Conservation (phyloP, 2,888 invertebrate species). For the Alentia gelatinosa region DNA sequence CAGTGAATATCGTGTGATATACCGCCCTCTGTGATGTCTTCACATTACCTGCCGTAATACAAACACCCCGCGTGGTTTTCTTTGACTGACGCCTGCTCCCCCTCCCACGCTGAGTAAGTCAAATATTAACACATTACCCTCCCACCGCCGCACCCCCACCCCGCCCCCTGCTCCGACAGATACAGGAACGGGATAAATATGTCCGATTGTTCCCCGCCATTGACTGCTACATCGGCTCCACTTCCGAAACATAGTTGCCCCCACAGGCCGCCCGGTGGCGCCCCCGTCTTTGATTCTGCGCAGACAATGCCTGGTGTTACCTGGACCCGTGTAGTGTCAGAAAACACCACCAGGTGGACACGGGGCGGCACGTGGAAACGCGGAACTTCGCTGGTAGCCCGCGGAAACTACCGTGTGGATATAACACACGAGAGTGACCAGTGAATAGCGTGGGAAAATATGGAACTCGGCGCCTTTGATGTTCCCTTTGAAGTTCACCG, state of each 20-base stretch:
- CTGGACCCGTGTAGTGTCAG: not conserved
- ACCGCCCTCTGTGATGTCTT: not conserved
- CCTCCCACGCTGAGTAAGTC: not conserved
- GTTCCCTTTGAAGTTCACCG: slow-evolving; percentile 1
- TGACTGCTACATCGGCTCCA: not conserved
- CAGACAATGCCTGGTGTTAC: not conserved
- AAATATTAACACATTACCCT: slow-evolving; percentile 9
- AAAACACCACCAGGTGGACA: slow-evolving; percentile 9
- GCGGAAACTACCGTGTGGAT: not conserved
- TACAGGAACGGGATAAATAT: not conserved
- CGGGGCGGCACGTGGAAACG: not conserved
- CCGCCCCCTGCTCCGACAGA: not conserved
- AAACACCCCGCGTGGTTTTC: not conserved
- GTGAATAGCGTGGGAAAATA: not conserved
- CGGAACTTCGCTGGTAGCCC: not conserved
- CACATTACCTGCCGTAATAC: not conserved
- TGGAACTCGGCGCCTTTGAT: not conserved
- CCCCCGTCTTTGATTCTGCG: not conserved
- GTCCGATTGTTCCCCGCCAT: not conserved
- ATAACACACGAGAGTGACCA: not conserved
- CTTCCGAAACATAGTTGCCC: not conserved
- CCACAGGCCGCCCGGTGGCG: not conserved
- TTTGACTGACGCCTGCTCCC: not conserved
- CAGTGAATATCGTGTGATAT: not conserved
- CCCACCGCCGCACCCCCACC: not conserved